These are phyloP conservation scores for Dioctria linearis DNA, from an alignment of 2,888 invertebrate species.

Conservation along the genomic window DNA sequence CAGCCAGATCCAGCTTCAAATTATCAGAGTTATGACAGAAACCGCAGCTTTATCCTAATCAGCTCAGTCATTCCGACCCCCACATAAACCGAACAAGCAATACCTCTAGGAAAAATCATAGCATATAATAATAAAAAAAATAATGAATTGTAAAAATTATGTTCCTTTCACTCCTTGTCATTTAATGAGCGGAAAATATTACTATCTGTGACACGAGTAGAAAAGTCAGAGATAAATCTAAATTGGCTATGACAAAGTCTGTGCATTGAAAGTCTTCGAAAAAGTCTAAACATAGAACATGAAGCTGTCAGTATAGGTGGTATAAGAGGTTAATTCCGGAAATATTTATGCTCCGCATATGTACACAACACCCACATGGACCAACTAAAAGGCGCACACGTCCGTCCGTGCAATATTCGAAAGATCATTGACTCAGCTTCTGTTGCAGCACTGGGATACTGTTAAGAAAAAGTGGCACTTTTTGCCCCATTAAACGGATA, in stretches of 20 bases:
- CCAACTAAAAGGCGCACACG: background rate
- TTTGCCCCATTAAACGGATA: conserved; percentile 20
- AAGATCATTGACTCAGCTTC: conserved; percentile 33
- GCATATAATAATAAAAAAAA: no score
- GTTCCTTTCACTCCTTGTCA: no score
- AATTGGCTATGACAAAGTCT: conserved; percentile 22
- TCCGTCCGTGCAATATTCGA: conserved; percentile 35
- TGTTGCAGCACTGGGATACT: no score
- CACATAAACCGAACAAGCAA: no score
- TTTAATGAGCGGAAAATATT: no score
- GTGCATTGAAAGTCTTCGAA: background rate
- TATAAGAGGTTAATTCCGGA: conserved; percentile 31
- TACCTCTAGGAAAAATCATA: no score
- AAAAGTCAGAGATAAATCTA: background rate
- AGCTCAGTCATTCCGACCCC: no score
- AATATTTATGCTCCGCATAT: conserved; percentile 18
- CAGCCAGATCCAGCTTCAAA: no score
- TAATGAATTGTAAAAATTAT: no score
- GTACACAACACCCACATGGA: conserved; percentile 28
- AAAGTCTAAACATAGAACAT: conserved; percentile 20
- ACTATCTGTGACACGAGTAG: conserved; percentile 15
- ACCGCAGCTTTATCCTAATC: no score
- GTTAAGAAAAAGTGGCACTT: background rate
- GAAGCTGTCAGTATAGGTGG: conserved; percentile 20
- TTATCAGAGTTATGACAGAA: no score